Conservation (phyloP, 2,797 vertebrate species). For the Petrocephalus sullivani region DNA sequence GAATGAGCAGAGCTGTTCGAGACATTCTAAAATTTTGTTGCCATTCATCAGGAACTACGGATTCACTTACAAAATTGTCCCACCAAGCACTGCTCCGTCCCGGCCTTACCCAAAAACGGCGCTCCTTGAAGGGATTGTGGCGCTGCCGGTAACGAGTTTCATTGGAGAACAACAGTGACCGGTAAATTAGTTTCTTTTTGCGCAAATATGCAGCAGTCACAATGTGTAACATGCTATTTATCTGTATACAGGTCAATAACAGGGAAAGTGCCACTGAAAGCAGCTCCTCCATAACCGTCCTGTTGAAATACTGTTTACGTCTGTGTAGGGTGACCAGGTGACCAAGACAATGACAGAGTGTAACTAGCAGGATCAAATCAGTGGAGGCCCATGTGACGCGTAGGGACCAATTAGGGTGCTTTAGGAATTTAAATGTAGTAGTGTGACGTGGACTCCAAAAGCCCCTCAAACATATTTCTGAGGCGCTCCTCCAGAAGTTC, state of each 20-base stretch:
- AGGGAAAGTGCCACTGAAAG: neutral
- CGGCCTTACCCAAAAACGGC: slow-evolving; percentile 4
- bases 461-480: neutral
- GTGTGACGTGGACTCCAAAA: neutral
- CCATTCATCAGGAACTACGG: neutral
- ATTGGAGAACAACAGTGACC: neutral
- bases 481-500: neutral
- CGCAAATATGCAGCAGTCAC: neutral
- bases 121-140: neutral
- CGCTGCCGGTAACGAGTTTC: neutral
- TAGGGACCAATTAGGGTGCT: neutral
- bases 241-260: neutral
- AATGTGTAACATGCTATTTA: neutral
- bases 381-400: neutral
- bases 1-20: neutral
- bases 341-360: neutral
- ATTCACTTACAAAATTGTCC: slow-evolving; percentile 5
- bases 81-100: slow-evolving; percentile 9
- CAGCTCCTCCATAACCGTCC: neutral
- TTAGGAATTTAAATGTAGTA: neutral
- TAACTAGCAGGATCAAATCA: neutral
- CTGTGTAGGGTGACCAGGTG: neutral
- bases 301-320: neutral
- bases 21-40: slow-evolving; percentile 18
- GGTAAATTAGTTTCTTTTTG: neutral